Base-by-base conservation (phyloP, 2,113 vertebrate species). In the Myotis lucifugus region DNA sequence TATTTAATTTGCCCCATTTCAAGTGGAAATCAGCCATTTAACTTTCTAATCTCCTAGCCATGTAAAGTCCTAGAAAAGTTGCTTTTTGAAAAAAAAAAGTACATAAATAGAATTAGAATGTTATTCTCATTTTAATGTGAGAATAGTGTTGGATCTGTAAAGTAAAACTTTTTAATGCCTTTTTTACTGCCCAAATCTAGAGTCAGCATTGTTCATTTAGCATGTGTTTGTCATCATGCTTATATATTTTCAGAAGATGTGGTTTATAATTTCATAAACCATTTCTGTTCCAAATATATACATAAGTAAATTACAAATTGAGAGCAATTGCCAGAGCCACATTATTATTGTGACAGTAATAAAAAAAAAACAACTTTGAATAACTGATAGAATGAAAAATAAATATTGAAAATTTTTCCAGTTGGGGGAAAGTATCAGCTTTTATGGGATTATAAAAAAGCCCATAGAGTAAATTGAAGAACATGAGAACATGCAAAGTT, bases 11-110 rank as follows among this genome's bases (percentile, higher is more conserved):
- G 88, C 88, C 25, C 32, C 34, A 70, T n/a, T 54, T 93, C 6
- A 91, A 10, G 59, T 42, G 92, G 95, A 93, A 67, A 73, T 70
- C 93, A 85, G 70, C 95, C 82, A 64, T 37, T 97, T 97, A 91
- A 90, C 85, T 96, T 97, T 54, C 85, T 95, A 56, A 72, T 34
- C 90, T 84, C 42, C 66, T 90, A 77, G 72, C 40, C 50, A 74
- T 54, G 93, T 84, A 74, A 91, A 87, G 37, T 89, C 78, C 89
- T 87, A 93, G 83, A 97, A 97, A 96, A 97, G 48, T 96, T 97
- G 84, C 79, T 93, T 93, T 95, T 40, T 89, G 32, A 23, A n/a
- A 46, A 76, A 95, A 72, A 89, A 37, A 42, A 29, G 42, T 42
- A 48, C 18, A 56, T 82, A 69, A 27, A 32, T 50, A 94, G 50